Conservation (phyloP, 2,888 invertebrate species). For the Glaucopsyche alexis region DNA sequence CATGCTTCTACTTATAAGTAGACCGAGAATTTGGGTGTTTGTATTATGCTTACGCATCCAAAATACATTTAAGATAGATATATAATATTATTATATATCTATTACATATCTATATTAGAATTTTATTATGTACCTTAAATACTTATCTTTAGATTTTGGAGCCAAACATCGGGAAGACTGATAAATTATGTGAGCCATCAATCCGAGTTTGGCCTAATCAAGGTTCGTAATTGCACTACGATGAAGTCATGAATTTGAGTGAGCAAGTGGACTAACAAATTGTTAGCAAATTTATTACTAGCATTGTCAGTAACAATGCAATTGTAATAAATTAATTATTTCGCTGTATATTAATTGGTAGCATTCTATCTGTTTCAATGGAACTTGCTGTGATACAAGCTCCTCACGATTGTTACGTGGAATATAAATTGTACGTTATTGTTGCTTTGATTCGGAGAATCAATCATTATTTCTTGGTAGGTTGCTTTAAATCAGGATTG, state of each 20-base stretch:
- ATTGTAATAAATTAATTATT: constrained; percentile 23
- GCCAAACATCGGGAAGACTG: no score
- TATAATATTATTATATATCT: no score
- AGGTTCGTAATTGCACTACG: neutral
- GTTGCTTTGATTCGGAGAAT: neutral
- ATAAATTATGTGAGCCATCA: neutral
- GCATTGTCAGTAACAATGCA: neutral
- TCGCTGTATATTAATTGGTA: constrained; percentile 24
- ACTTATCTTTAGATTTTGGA: no score
- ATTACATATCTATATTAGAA: no score
- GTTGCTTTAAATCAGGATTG: neutral
- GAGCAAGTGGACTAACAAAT: neutral
- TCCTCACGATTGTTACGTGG: constrained; percentile 2
- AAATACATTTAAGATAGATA: no score
- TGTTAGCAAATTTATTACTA: no score
- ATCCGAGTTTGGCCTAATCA: neutral
- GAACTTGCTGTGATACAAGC: neutral
- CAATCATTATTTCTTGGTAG: neutral
- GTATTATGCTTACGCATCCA: no score
- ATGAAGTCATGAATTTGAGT: neutral
- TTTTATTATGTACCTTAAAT: no score
- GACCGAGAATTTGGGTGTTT: no score
- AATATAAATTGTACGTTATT: constrained; percentile 2
- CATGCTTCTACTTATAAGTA: no score
- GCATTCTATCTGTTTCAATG: constrained; percentile 15